Conservation (phyloP, 1,140 invertebrate genomes). For the Ostrea edulis region DNA sequence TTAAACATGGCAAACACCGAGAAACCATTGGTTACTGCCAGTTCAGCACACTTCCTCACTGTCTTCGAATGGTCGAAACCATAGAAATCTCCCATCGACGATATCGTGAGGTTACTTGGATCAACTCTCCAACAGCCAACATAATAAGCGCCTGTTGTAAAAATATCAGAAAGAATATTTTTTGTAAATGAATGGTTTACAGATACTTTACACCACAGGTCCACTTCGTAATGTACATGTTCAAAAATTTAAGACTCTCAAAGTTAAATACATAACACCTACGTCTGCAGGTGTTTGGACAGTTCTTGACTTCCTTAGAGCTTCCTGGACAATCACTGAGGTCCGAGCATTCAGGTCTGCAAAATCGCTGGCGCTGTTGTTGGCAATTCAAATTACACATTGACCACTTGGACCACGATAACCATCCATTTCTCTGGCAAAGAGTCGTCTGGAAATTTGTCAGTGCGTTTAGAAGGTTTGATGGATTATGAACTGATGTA, state of each 20-base stretch:
- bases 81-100: constrained; percentile 56
- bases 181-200: background rate
- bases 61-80: constrained; percentile 50
- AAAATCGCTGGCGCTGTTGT: constrained; percentile 60
- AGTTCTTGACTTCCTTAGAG: constrained; percentile 39
- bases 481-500: background rate
- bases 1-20: constrained; percentile 63
- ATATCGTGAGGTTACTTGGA: constrained; percentile 48
- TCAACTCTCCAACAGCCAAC: constrained; percentile 64
- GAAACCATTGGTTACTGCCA: constrained; percentile 56
- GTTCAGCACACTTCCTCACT: constrained; percentile 64
- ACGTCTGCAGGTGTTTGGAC: constrained; percentile 56
- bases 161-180: constrained; percentile 6
- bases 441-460: background rate
- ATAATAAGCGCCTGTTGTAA: constrained; percentile 42
- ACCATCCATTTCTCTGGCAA: constrained; percentile 54
- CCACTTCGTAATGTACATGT: background rate
- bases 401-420: constrained; percentile 61
- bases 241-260: background rate
- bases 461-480: background rate
- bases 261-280: background rate
- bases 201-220: background rate
- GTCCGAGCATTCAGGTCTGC: constrained; percentile 52
- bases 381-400: constrained; percentile 61
- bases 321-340: constrained; percentile 55